Percentiles rank a stretch among this genome's conserved stretches.
phyloP scores from a whole-genome alignment of 1,140 invertebrate genomes.

The Sipha flava region DNA sequence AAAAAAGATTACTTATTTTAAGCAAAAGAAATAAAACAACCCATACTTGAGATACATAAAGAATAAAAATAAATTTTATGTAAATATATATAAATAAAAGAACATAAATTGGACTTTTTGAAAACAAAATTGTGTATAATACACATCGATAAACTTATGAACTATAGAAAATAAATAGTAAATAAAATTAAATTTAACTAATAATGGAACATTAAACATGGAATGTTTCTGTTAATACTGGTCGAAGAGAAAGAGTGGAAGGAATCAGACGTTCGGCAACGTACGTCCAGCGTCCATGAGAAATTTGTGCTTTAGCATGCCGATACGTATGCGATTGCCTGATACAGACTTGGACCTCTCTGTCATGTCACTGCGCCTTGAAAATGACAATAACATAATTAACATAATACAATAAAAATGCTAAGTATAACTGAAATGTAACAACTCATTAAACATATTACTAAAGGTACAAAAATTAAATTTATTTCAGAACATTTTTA shows the following conservation, averaged over 20 bases:
- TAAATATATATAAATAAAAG: neutral
- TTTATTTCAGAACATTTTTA: too few species aligned
- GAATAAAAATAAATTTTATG: neutral
- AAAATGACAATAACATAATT: neutral
- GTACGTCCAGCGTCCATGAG: constrained; percentile 22
- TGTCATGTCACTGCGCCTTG: constrained; percentile 8
- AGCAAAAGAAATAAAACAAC: neutral
- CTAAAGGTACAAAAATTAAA: too few species aligned
- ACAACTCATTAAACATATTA: too few species aligned
- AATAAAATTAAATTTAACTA: constrained; percentile 13
- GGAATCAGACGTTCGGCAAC: neutral
- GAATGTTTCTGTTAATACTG: constrained; percentile 28
- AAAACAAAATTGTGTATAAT: neutral
- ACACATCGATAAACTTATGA: neutral
- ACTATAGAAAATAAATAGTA: neutral
- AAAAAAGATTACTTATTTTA: constrained; percentile 9
- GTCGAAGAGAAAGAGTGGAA: neutral
- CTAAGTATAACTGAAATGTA: too few species aligned
- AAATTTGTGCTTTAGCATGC: constrained; percentile 26
- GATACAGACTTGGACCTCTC: constrained; percentile 20
- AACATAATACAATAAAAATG: neutral
- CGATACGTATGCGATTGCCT: constrained; percentile 14
- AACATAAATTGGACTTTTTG: neutral
- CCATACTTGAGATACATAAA: neutral
- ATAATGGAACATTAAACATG: constrained; percentile 15